These are phyloP conservation scores for Philereme transversata DNA, from an alignment of 2,888 invertebrate species.

Conservation along the genomic window DNA sequence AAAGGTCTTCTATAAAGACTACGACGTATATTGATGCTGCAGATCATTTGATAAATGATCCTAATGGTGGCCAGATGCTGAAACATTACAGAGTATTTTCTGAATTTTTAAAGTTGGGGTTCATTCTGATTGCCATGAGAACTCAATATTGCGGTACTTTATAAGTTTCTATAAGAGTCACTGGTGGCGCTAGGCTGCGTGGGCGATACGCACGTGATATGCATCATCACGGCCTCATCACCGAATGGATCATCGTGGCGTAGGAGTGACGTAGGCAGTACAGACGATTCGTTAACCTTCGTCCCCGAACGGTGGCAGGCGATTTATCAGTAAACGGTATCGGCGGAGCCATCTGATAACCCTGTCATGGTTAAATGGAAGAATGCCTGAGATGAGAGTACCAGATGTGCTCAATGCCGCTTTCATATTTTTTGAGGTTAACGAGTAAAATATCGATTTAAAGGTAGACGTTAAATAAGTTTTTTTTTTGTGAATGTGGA, in stretches of 20 bases:
- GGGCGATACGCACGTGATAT: constrained; percentile 61
- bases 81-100: too few species aligned
- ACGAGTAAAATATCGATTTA: constrained; percentile 1
- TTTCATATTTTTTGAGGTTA: constrained; percentile 6
- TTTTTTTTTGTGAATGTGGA: constrained; percentile 11
- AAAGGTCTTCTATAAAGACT: too few species aligned
- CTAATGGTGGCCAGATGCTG: too few species aligned
- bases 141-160: not conserved
- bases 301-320: constrained; percentile 37
- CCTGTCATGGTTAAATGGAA: constrained; percentile 20
- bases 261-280: constrained; percentile 65
- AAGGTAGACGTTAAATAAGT: constrained; percentile 1
- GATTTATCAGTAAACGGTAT: constrained; percentile 42
- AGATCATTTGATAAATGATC: too few species aligned
- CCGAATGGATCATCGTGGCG: constrained; percentile 51
- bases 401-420: constrained; percentile 14
- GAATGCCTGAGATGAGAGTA: constrained; percentile 27
- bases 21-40: too few species aligned
- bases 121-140: not conserved
- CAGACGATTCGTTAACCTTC: constrained; percentile 58
- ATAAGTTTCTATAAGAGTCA: constrained; percentile 4
- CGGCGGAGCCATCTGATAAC: constrained; percentile 23
- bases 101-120: too few species aligned
- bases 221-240: constrained; percentile 63
- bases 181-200: constrained; percentile 48